Evolutionary conservation across 2,113 vertebrate species (phyloP).

Genomic region (Syngnathus typhle): DNA sequence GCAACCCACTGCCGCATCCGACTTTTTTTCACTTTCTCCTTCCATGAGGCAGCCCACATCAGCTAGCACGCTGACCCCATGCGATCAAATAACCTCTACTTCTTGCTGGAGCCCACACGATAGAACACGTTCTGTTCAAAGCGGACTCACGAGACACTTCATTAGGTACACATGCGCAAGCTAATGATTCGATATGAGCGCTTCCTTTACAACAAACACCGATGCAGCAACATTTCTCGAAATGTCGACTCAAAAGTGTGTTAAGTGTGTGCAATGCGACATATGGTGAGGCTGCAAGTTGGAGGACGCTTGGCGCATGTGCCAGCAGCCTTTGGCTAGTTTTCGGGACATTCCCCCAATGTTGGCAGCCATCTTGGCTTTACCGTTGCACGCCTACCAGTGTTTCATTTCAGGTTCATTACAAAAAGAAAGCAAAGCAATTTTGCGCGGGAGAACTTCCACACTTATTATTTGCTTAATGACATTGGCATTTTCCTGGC

Average conservation of each 20-base stretch:
- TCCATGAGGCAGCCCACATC: slow-evolving; percentile 34
- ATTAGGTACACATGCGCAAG: background rate
- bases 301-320: slow-evolving; percentile 35
- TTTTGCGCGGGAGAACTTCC: background rate
- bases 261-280: slow-evolving; percentile 17
- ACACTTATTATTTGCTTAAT: too few species aligned
- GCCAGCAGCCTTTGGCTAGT: slow-evolving; percentile 65
- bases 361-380: slow-evolving; percentile 47
- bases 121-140: background rate
- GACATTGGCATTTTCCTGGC: background rate
- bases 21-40: slow-evolving; percentile 30
- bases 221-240: background rate
- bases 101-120: slow-evolving; percentile 43
- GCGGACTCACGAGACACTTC: background rate
- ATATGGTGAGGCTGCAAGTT: slow-evolving; percentile 58
- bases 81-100: slow-evolving; percentile 43
- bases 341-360: slow-evolving; percentile 59
- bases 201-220: background rate
- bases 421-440: background rate
- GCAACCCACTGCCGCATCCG: slow-evolving; percentile 39
- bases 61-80: slow-evolving; percentile 37
- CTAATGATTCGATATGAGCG: background rate
- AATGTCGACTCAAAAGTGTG: background rate
- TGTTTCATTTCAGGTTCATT: background rate
- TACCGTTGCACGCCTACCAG: slow-evolving; percentile 17